Evolutionary conservation across 2,113 vertebrate species (phyloP).

Genomic region (Pedionomus torquatus): DNA sequence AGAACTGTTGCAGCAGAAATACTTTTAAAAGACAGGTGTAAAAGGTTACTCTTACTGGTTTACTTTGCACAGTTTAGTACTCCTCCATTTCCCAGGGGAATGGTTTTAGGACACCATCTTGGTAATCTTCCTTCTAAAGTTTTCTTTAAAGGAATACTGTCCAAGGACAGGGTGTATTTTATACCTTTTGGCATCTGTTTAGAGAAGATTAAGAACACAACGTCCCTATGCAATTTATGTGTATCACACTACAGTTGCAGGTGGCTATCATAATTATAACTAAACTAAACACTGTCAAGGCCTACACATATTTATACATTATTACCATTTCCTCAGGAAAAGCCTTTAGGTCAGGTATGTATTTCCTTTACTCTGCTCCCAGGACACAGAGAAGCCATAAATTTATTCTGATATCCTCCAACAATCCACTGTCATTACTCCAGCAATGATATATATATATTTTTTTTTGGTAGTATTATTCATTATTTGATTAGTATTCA

Average conservation of each 20-base stretch:
- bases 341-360: not conserved
- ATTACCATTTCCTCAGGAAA: not conserved
- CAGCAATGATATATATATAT: not conserved
- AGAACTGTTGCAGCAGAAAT: not conserved
- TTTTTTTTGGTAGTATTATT: not conserved
- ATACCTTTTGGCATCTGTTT: not conserved
- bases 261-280: not conserved
- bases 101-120: not conserved
- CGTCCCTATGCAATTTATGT: not conserved
- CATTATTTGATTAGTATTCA: not conserved
- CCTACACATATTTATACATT: not conserved
- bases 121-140: not conserved
- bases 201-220: not conserved
- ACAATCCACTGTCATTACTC: not conserved
- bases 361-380: not conserved
- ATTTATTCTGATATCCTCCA: not conserved
- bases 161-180: not conserved
- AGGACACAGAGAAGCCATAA: not conserved
- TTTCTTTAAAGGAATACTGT: not conserved
- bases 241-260: not conserved
- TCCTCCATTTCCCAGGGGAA: not conserved
- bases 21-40: not conserved
- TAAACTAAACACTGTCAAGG: not conserved
- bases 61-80: not conserved
- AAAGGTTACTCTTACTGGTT: not conserved